These are phyloP conservation scores for Anodontia alba DNA, from an alignment of 2,888 invertebrate genomes.

Conservation along the genomic window DNA sequence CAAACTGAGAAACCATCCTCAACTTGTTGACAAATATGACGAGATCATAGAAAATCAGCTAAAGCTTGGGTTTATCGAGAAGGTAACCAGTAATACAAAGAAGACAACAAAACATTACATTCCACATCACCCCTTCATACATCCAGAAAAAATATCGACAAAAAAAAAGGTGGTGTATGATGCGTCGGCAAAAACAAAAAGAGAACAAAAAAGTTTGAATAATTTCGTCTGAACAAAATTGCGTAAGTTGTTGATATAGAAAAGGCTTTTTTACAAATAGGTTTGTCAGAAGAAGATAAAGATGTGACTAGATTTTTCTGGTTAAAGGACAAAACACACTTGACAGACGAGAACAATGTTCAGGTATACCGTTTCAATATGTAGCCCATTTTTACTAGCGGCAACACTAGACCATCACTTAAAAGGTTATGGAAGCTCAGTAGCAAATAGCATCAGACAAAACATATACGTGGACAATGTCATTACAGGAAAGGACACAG, in stretches of 20 bases:
- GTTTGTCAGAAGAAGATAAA: conserved; percentile 12
- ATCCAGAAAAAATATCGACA: conserved; percentile 12
- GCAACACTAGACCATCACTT: too few species aligned
- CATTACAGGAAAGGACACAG: conserved; percentile 20
- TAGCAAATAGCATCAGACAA: background rate
- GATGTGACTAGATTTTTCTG: conserved; percentile 34
- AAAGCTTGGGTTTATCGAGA: conserved; percentile 23
- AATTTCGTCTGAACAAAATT: conserved; percentile 28
- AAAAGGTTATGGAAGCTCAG: background rate
- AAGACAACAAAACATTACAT: conserved; percentile 13
- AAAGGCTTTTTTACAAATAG: conserved; percentile 33
- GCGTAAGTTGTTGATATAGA: conserved; percentile 33
- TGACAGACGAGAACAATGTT: conserved; percentile 10
- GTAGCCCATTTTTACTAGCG: too few species aligned
- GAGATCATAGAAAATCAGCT: conserved; percentile 22
- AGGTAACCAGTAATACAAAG: background rate
- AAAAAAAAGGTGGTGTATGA: conserved; percentile 20
- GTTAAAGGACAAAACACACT: conserved; percentile 3
- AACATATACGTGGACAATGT: too few species aligned
- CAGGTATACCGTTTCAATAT: conserved; percentile 19
- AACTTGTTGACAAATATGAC: conserved; percentile 31
- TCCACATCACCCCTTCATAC: conserved; percentile 11
- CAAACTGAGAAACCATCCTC: conserved; percentile 27
- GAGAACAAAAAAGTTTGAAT: conserved; percentile 24
- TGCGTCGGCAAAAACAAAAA: conserved; percentile 16